Evolutionary conservation across 2,888 invertebrate genomes (phyloP), one percentile per base, ranked within the genome.

Genomic region (Diarsia mendica): DNA sequence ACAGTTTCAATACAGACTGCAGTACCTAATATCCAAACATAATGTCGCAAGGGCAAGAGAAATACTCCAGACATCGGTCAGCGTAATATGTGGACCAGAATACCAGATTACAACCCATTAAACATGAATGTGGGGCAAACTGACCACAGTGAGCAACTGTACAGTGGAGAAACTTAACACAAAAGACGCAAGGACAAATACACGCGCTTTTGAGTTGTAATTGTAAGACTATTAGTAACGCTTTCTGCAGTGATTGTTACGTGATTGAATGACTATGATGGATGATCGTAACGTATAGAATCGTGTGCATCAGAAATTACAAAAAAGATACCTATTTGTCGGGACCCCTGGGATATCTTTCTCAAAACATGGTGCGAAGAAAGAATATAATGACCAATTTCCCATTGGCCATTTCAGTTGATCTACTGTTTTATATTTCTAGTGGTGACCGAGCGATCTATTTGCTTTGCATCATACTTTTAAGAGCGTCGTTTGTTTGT

Each of bases 21-120:
- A 23, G 44, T 18, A n/a, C n/a, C n/a, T n/a, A 72, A 46, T 20
- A 49, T 53, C 20, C 28, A 46, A 76, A 67, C 48, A 65, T 44
- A 75, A 71, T 78, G 75, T 77, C 69, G 79, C 69, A 80, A 83
- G 73, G 72, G 78, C 65, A 67, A 64, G 48, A 64, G 72, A 85
- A 75, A 80, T 76, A 85, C 68, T 46, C 74, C 85, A 82, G 77
- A 85, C 67, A 63, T 66, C 58, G 72, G 48, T 23, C 15, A 44
- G 15, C 13, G 71, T 70, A 67, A 39, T 67, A 72, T 67, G 66
- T 74, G 71, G 72, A 64, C 68, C 66, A 76, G 67, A 74, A 53
- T 72, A 64, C 68, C 66, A 76, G 67, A 74, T 61, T 72, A 74
- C 70, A 79, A 75, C 28, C 70, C 23, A 79, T 72, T 79, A 77